Evolutionary conservation across 2,797 vertebrate species (phyloP), one percentile per base, ranked within the genome.

Genomic region (Acipenser ruthenus): DNA sequence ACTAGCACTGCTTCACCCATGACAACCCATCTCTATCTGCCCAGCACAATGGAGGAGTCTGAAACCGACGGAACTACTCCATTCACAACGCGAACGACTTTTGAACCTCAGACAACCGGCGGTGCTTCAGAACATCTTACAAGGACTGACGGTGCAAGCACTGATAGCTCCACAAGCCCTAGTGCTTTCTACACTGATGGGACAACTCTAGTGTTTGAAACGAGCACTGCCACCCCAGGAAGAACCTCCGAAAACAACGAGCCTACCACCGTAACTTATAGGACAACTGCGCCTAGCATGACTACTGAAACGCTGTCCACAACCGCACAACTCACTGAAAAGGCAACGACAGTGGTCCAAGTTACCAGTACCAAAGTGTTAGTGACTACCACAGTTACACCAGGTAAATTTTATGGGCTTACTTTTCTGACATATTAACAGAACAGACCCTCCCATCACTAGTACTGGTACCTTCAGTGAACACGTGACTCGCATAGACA

Each of bases 401-500:
- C 86, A 82, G 88, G 94, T 96, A 78, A 81, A 79, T 79, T 7
- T n/a, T 58, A n/a, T 6, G 10, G 12, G 6, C 3, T 6, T n/a
- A 58, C 13, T 1, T 58, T 58, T 58, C 11, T 58, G 9, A 37
- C 23, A 3, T 37, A 37, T 37, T 37, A 37, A 37, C 23, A 3
- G 23, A 37, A 37, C 23, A 37, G 23, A 37, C 23, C 23, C 2
- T 1, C 23, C 23, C 23, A 37, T 37, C 23, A 37, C 23, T 4
- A 37, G 23, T 37, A 37, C 23, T 37, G 23, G 23, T 2, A 37
- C 23, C 23, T 37, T 37, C 23, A 37, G 23, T 37, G 23, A 37
- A 37, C 23, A 37, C 23, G 23, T 37, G 23, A 37, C 23, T 37
- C 23, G 23, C 23, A 37, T 37, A 37, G 23, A 37, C 23, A 3